These are phyloP conservation scores for Eustalomyia histrio DNA, from an alignment of 2,888 invertebrate genomes.

Conservation along the genomic window DNA sequence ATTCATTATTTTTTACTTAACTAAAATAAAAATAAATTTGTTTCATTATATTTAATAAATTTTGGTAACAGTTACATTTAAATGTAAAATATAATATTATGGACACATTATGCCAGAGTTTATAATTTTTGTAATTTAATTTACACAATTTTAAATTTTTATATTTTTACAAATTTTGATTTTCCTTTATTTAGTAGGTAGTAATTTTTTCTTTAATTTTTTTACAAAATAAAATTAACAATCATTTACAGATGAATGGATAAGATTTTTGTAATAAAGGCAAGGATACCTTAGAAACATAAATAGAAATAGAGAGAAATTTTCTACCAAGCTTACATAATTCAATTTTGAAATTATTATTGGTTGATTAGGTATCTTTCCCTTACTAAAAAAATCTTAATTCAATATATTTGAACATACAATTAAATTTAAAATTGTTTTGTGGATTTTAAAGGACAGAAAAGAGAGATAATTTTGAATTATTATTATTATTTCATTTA, in stretches of 20 bases:
- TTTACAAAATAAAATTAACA: conserved; percentile 8
- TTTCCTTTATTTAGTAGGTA: background rate
- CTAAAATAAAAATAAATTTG: conserved; percentile 5
- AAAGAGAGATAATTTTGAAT: conserved; percentile 37
- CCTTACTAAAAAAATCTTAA: background rate
- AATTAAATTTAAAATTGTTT: conserved; percentile 19
- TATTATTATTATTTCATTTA: conserved; percentile 37
- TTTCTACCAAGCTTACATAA: background rate
- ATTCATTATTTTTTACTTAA: conserved; percentile 13
- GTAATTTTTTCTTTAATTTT: background rate
- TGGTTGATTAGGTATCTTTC: background rate
- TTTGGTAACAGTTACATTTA: background rate
- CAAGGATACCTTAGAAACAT: background rate
- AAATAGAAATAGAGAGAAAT: background rate
- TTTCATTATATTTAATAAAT: conserved; percentile 10
- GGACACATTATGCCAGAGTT: conserved; percentile 3
- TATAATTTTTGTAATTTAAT: conserved; percentile 28
- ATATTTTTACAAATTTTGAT: background rate
- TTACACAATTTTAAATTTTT: conserved; percentile 7
- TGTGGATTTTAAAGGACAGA: conserved; percentile 20
- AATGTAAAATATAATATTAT: background rate
- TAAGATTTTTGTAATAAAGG: background rate
- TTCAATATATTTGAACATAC: conserved; percentile 6
- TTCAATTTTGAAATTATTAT: background rate
- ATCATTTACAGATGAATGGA: background rate